A percentile compares a stretch with the other conserved stretches of the same genome.
phyloP scores from a whole-genome alignment of 2,797 vertebrate species.

The Muraenolepis orangiensis region DNA sequence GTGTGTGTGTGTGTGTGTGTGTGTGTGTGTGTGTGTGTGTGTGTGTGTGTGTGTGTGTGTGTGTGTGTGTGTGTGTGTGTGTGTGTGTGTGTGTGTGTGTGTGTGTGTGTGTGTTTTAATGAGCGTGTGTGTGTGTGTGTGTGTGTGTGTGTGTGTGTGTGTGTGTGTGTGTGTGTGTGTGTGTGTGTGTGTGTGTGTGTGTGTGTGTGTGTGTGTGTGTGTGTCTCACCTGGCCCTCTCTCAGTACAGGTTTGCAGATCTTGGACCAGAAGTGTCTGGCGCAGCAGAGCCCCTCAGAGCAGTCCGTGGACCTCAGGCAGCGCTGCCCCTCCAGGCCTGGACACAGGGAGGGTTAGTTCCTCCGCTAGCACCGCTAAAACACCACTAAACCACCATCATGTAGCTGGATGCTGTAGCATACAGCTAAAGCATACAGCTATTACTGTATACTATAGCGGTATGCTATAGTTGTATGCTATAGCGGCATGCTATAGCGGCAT shows the following conservation, averaged over 20 bases:
- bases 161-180: background rate
- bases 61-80: background rate
- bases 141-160: background rate
- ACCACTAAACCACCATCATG: too few species aligned
- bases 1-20: background rate
- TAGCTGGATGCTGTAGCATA: too few species aligned
- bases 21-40: background rate
- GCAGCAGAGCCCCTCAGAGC: conserved; percentile 77
- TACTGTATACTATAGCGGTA: too few species aligned
- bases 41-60: background rate
- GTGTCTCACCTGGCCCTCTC: conserved; percentile 80
- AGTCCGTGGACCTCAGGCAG: conserved; percentile 82
- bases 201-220: background rate
- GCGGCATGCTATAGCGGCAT: too few species aligned
- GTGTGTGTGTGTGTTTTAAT: background rate
- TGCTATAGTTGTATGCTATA: too few species aligned
- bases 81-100: background rate
- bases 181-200: background rate
- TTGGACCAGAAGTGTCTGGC: conserved; percentile 89
- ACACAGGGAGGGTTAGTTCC: background rate
- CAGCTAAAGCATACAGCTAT: too few species aligned
- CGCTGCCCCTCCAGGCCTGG: conserved; percentile 80
- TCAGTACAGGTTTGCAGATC: conserved; percentile 86
- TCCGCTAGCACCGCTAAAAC: too few species aligned
- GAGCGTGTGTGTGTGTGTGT: too few species aligned